Conservation (phyloP, 2,888 invertebrate species). For the Gortyna flavago region DNA sequence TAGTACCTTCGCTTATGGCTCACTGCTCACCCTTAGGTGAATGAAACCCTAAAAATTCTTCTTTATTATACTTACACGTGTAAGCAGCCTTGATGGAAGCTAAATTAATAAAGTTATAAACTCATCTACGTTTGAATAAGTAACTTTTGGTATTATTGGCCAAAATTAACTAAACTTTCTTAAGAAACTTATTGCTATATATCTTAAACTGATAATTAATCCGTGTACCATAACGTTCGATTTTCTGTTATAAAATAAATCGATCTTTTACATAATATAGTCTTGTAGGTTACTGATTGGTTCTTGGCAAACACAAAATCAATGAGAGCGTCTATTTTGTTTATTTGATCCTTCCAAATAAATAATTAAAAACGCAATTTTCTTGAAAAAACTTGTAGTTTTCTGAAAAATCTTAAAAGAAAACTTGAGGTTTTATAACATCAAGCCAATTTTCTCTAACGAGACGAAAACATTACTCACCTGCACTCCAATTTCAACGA, state of each 20-base stretch:
- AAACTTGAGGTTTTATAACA: background rate
- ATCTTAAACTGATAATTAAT: background rate
- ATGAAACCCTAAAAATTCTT: background rate
- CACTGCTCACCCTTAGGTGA: background rate
- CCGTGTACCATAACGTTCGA: too few species aligned
- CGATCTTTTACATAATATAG: background rate
- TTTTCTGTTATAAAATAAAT: background rate
- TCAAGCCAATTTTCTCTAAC: slow-evolving; percentile 29
- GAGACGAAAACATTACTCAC: slow-evolving; percentile 33
- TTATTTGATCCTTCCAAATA: background rate
- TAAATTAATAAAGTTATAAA: background rate
- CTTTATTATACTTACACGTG: background rate
- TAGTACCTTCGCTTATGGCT: background rate
- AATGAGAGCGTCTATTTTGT: background rate
- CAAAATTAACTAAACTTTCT: slow-evolving; percentile 8
- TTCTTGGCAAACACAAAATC: background rate
- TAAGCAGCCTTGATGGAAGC: background rate
- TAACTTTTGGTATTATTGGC: background rate
- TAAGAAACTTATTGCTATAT: background rate
- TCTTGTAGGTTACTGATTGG: background rate
- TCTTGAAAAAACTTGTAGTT: background rate
- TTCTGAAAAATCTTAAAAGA: background rate
- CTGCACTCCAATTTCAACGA: slow-evolving; percentile 51
- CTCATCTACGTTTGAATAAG: background rate
- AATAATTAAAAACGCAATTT: background rate